Evolutionary conservation across 2,888 invertebrate species (phyloP).

Genomic region (Siphlonurus alternatus): DNA sequence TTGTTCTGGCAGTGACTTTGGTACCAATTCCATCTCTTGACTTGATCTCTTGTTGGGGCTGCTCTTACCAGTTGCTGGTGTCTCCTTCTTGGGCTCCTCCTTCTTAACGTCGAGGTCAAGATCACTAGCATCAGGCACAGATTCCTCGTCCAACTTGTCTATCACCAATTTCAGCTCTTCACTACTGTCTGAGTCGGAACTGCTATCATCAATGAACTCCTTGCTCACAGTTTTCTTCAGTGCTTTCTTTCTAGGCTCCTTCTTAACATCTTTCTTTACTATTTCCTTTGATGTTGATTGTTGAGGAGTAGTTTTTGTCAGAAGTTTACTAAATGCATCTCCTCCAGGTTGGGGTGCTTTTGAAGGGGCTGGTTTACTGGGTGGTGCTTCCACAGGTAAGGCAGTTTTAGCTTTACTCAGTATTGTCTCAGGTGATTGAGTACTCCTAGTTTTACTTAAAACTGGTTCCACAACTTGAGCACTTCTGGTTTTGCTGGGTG

Average conservation of each 20-base stretch:
- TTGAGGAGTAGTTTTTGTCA: slow-evolving; percentile 20
- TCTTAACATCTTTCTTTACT: slow-evolving; percentile 15
- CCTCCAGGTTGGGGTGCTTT: too few species aligned
- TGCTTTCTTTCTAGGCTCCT: slow-evolving; percentile 11
- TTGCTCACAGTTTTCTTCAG: slow-evolving; percentile 10
- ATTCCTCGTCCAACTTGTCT: slow-evolving; percentile 17
- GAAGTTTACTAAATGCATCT: slow-evolving; percentile 14
- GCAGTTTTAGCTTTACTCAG: too few species aligned
- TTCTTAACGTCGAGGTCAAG: slow-evolving; percentile 5
- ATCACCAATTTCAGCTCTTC: slow-evolving; percentile 44
- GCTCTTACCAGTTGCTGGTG: neutral
- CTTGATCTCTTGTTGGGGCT: too few species aligned
- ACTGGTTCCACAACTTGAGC: too few species aligned
- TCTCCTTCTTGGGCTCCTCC: slow-evolving; percentile 4
- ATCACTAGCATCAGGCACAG: slow-evolving; percentile 7
- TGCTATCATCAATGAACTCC: slow-evolving; percentile 15
- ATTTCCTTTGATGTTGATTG: slow-evolving; percentile 20
- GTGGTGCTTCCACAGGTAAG: too few species aligned
- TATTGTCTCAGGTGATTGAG: too few species aligned
- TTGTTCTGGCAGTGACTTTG: neutral
- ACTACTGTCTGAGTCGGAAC: slow-evolving; percentile 34
- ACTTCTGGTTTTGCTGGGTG: too few species aligned
- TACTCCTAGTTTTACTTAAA: too few species aligned
- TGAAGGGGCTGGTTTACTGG: too few species aligned
- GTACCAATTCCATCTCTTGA: neutral